A percentile compares a stretch with the other conserved stretches of the same genome.
These are phyloP conservation scores for Tortrix viridana DNA, from an alignment of 2,888 invertebrate species.

Conservation along the genomic window DNA sequence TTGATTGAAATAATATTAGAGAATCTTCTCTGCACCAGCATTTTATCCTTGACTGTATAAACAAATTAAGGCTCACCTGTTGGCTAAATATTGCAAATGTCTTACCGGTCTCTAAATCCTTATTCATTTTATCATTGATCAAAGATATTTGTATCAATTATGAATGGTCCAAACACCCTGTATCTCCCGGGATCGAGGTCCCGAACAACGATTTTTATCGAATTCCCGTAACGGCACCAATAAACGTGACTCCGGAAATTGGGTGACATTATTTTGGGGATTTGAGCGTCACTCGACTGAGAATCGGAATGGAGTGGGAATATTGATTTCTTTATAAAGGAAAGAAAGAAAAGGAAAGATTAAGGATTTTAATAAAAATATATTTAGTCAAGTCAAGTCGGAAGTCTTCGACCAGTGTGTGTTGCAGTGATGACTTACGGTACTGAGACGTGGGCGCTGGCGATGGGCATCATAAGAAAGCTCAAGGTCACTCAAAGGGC, in stretches of 20 bases:
- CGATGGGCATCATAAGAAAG: too few relatives aligned
- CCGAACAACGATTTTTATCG: slow-evolving; percentile 19
- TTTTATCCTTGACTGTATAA: too few relatives aligned
- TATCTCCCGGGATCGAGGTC: slow-evolving; percentile 11
- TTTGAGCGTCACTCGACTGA: slow-evolving; percentile 3
- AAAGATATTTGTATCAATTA: slow-evolving; percentile 17
- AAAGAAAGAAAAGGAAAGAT: too few relatives aligned
- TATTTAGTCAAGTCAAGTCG: too few relatives aligned
- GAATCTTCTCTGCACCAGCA: too few relatives aligned
- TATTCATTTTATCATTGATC: slow-evolving; percentile 5
- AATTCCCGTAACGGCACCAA: slow-evolving; percentile 15
- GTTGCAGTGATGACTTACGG: too few relatives aligned
- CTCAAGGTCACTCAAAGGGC: too few relatives aligned
- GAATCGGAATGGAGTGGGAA: slow-evolving; percentile 5
- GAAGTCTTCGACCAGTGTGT: too few relatives aligned
- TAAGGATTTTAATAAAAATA: too few relatives aligned
- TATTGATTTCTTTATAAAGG: background rate
- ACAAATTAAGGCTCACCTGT: too few relatives aligned
- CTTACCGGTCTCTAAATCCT: background rate
- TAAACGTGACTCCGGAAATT: slow-evolving; percentile 13
- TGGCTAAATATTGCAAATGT: background rate
- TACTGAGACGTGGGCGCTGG: too few relatives aligned
- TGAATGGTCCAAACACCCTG: slow-evolving; percentile 9
- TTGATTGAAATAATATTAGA: too few relatives aligned
- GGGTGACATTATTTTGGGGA: slow-evolving; percentile 21